Percentiles rank a stretch among this genome's conserved stretches.
These are phyloP conservation scores for Pomatorhinus ruficollis DNA, from an alignment of 2,113 vertebrate genomes.

Conservation along the genomic window DNA sequence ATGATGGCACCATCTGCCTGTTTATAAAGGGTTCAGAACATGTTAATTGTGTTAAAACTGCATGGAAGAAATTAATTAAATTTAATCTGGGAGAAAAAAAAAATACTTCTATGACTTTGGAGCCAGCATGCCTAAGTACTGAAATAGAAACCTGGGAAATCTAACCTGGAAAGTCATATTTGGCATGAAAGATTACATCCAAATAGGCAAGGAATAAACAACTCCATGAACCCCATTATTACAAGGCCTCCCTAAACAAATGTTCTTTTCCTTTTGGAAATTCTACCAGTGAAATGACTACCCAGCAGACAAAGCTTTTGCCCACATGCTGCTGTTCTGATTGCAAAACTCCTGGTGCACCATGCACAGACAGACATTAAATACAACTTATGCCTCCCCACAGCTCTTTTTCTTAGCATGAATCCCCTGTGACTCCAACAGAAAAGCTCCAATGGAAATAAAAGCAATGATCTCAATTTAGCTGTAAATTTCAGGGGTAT, in stretches of 20 bases:
- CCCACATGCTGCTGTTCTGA: neutral
- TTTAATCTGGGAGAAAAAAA: neutral
- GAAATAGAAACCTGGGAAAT: neutral
- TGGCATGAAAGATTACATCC: neutral
- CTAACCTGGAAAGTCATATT: neutral
- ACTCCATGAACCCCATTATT: neutral
- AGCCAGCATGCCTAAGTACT: neutral
- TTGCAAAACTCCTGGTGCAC: neutral
- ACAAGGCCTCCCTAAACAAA: neutral
- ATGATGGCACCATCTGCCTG: neutral
- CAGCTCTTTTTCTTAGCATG: neutral
- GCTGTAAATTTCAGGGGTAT: neutral
- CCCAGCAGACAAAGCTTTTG: neutral
- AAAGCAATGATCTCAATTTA: neutral
- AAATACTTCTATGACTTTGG: neutral
- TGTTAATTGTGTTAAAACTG: neutral
- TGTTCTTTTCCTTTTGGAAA: neutral
- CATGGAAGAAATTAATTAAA: neutral
- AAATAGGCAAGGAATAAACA: neutral
- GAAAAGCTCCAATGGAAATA: neutral
- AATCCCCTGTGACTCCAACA: neutral
- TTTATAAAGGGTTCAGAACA: neutral
- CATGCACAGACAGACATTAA: neutral
- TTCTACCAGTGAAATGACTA: neutral
- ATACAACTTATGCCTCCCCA: neutral